Evolutionary conservation across 1,140 invertebrate genomes (phyloP).

Genomic region (Atta colombica): DNA sequence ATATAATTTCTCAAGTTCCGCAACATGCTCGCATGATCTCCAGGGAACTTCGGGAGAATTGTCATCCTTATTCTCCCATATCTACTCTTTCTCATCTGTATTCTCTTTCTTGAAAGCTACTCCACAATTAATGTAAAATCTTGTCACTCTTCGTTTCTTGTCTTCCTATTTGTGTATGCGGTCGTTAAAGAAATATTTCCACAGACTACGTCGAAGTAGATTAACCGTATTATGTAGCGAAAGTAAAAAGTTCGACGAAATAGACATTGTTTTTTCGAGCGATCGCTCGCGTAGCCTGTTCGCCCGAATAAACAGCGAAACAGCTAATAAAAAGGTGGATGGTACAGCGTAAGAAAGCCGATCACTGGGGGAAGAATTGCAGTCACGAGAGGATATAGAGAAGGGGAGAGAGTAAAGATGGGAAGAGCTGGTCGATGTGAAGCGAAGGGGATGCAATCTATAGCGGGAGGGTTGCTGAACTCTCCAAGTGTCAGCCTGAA

Average conservation of each 20-base stretch:
- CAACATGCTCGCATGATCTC: not conserved
- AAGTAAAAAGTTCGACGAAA: constrained; percentile 45
- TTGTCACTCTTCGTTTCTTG: not conserved
- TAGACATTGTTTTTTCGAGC: constrained; percentile 38
- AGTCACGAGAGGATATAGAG: not conserved
- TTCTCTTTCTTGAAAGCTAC: constrained; percentile 13
- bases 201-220: constrained; percentile 1
- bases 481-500: constrained; percentile 59
- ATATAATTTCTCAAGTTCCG: constrained; percentile 42
- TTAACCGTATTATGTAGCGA: constrained; percentile 18
- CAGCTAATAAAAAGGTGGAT: constrained; percentile 57
- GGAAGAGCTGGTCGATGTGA: constrained; percentile 38
- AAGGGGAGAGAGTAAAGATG: not conserved
- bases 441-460: constrained; percentile 55
- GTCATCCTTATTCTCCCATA: not conserved
- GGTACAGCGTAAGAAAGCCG: constrained; percentile 46
- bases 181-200: constrained; percentile 36
- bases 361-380: constrained; percentile 44
- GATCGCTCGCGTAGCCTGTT: not conserved
- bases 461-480: constrained; percentile 54
- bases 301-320: constrained; percentile 39
- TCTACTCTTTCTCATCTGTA: constrained; percentile 42
- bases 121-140: constrained; percentile 48
- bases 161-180: not conserved
- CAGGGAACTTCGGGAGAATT: constrained; percentile 12